phyloP scores from a whole-genome alignment of 2,113 vertebrate species.

The Peromyscus californicus region DNA sequence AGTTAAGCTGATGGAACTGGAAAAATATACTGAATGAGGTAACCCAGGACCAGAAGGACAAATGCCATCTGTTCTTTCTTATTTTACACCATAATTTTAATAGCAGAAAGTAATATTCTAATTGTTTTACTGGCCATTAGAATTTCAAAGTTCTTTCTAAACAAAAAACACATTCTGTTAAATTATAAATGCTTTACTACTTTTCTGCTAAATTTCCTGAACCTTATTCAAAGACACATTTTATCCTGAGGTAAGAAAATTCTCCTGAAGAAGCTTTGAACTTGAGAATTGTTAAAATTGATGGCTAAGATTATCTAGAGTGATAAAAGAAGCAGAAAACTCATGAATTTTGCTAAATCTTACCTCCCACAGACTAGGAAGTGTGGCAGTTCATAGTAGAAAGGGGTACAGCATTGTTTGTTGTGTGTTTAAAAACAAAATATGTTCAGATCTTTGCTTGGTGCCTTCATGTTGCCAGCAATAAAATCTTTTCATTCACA shows the following conservation, averaged over 20 bases:
- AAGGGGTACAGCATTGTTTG: background rate
- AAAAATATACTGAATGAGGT: background rate
- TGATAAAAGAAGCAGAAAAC: constrained; percentile 23
- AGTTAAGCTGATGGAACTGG: background rate
- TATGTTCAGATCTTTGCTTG: background rate
- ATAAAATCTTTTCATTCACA: constrained; percentile 19
- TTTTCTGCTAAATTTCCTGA: constrained; percentile 29
- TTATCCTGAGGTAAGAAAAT: constrained; percentile 24
- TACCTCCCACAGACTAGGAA: background rate
- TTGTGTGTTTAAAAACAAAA: background rate
- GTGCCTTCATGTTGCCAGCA: background rate
- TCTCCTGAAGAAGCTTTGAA: background rate
- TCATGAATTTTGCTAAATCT: constrained; percentile 31
- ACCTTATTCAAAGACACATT: constrained; percentile 4
- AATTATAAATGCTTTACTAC: constrained; percentile 5
- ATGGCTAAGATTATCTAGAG: background rate
- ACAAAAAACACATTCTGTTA: background rate
- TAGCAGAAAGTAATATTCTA: background rate
- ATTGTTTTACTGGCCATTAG: background rate
- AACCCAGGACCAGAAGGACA: too few species aligned
- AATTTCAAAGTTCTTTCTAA: constrained; percentile 39
- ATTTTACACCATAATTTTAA: constrained; percentile 31
- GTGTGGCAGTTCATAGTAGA: background rate
- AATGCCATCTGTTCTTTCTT: background rate
- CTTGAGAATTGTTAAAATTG: background rate